These are phyloP conservation scores for Trimorus sp. DNA, from an alignment of 2,888 invertebrate species.

Conservation along the genomic window DNA sequence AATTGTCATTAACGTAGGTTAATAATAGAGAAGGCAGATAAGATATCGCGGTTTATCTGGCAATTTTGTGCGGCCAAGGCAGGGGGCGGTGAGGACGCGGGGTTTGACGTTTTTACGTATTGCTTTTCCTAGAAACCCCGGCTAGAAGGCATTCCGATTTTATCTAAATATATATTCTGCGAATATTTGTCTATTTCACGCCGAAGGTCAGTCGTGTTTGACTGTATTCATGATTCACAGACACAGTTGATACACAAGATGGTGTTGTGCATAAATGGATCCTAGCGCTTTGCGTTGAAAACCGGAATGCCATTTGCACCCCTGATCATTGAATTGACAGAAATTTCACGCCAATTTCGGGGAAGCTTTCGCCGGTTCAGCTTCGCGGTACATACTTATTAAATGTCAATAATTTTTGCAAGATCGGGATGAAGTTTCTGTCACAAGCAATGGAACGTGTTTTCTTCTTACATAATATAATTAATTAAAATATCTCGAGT, in stretches of 20 bases:
- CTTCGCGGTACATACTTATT: no score
- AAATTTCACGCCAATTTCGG: background rate
- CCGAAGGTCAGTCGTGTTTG: constrained; percentile 49
- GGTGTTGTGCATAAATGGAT: constrained; percentile 19
- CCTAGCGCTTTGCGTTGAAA: constrained; percentile 2
- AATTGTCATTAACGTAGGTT: background rate
- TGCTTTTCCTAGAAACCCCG: constrained; percentile 31
- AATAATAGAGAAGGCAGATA: constrained; percentile 9
- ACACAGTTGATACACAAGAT: background rate
- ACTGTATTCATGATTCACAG: constrained; percentile 45
- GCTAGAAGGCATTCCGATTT: constrained; percentile 48
- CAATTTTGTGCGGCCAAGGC: constrained; percentile 33
- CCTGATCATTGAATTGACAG: no score
- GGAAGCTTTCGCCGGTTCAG: background rate
- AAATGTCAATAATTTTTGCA: no score
- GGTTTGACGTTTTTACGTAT: constrained; percentile 14
- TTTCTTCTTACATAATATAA: no score
- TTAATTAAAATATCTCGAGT: no score
- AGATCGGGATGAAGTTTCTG: no score
- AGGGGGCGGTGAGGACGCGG: no score
- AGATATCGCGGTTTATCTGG: constrained; percentile 41
- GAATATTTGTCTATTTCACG: constrained; percentile 60
- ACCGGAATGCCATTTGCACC: constrained; percentile 21
- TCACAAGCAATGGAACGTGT: no score
- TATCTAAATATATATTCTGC: constrained; percentile 60